These are phyloP conservation scores for Neolamprologus longior DNA, from an alignment of 2,113 vertebrate genomes.

Conservation along the genomic window DNA sequence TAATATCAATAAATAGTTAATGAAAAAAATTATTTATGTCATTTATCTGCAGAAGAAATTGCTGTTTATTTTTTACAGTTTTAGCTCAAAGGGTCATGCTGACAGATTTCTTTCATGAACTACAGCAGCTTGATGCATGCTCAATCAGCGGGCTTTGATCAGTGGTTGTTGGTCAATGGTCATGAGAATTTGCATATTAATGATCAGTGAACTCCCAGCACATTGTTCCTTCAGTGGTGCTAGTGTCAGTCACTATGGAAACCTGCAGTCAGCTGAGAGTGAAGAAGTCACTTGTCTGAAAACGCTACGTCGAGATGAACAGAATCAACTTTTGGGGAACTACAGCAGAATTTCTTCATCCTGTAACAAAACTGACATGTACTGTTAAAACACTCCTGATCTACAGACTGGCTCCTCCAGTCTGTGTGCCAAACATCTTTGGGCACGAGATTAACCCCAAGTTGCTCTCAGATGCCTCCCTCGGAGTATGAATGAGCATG, in stretches of 20 bases:
- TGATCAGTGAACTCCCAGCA: background rate
- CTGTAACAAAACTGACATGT: background rate
- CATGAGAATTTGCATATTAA: background rate
- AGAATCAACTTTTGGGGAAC: background rate
- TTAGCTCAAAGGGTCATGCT: background rate
- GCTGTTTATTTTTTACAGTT: fast-evolving
- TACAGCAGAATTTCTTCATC: background rate
- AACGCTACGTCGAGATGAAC: background rate
- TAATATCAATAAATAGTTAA: background rate
- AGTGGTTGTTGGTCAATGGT: background rate
- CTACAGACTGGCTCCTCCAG: background rate
- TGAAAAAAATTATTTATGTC: no score
- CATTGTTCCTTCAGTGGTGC: background rate
- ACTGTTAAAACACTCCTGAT: background rate
- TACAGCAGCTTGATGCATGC: background rate
- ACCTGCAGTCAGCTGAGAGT: background rate
- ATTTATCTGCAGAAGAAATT: background rate
- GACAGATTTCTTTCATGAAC: background rate
- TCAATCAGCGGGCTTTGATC: background rate
- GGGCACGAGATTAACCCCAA: background rate
- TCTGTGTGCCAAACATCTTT: background rate
- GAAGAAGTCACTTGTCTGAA: background rate
- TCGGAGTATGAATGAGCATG: background rate
- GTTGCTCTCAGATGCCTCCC: background rate
- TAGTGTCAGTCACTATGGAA: background rate